A percentile compares a stretch with the other conserved stretches of the same genome.
Conservation (phyloP, 2,888 invertebrate genomes). For the Apamea sordens region DNA sequence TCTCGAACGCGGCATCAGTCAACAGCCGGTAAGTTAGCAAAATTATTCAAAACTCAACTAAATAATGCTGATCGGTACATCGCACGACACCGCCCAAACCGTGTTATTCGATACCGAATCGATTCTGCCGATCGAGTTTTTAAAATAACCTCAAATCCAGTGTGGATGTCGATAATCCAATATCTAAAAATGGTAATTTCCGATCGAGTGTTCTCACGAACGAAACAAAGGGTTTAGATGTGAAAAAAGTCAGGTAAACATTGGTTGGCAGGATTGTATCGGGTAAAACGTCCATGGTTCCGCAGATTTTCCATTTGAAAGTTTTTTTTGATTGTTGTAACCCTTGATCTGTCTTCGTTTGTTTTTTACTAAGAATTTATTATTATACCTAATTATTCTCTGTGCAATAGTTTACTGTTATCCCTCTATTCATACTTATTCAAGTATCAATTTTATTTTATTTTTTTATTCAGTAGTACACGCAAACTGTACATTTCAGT, state of each 20-base stretch:
- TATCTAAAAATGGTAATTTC: constrained; percentile 90
- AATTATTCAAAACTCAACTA: constrained; percentile 54
- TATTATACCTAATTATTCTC: not conserved
- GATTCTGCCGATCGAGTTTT: constrained; percentile 77
- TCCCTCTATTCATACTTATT: not conserved
- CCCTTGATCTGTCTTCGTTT: not conserved
- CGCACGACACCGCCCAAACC: constrained; percentile 78
- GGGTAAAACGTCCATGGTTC: constrained; percentile 46
- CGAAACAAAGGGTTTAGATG: constrained; percentile 84
- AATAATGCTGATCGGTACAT: constrained; percentile 55
- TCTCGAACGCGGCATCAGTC: constrained; percentile 95
- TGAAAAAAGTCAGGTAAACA: constrained; percentile 81
- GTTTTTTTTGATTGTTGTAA: not conserved
- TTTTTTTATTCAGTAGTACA: too few relatives aligned
- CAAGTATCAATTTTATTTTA: too few relatives aligned
- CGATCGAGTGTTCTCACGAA: constrained; percentile 86
- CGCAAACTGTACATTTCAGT: too few relatives aligned
- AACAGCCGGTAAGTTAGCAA: constrained; percentile 95
- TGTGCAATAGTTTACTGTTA: not conserved
- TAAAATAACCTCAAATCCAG: constrained; percentile 79
- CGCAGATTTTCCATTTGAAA: constrained; percentile 24
- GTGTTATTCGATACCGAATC: constrained; percentile 79
- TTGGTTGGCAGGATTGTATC: constrained; percentile 63
- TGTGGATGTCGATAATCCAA: constrained; percentile 82
- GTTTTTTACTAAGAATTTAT: not conserved